Evolutionary conservation across 1,140 invertebrate genomes (phyloP), one percentile per base, ranked within the genome.

Genomic region (Brachionus angularis): DNA sequence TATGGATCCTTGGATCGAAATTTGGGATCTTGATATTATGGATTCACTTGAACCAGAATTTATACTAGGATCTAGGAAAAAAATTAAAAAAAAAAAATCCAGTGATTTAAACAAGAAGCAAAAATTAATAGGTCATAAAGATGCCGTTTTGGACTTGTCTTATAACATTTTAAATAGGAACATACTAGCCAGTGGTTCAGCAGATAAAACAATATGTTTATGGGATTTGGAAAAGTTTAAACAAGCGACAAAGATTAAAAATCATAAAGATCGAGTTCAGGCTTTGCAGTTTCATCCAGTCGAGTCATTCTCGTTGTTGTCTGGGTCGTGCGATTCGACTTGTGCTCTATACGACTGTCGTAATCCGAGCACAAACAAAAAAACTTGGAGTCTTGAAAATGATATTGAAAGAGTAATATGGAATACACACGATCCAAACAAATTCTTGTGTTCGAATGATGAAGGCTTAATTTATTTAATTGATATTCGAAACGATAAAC

Each of bases 21-120:
- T 70, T 34, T 70, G 46, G 46, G 67, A 70, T 29, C 46, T 70
- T 39, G 67, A 70, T 53, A 12, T 70, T 29, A 50, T 70, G 46
- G 67, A 70, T 29, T 27, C 29, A 34, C 18, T 70, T 3, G 47
- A 70, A 29, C 50, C 47, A 2, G 31, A 50, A 52, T 50, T 44
- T 23, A 70, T 31, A 34, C 29, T 70, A 18, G 47, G 47, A 12
- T 46, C 42, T 10, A 46, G 16, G 7, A 49, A 70, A 70, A 70
- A 70, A 52, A 34, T 29, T 25, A 52, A 70, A 50, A 52, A 49
- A 46, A 69, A 53, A 70, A 53, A 52, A 70, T 18, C 18, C 2
- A 50, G 52, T 18, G 29, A 50, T 42, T n/a, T 36, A 14, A 31
- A 21, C n/a, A 70, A 70, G 34, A 70, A 50, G 31, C 29, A 31